phyloP scores from a whole-genome alignment of 2,113 vertebrate genomes.

The Solenodon paradoxus region DNA sequence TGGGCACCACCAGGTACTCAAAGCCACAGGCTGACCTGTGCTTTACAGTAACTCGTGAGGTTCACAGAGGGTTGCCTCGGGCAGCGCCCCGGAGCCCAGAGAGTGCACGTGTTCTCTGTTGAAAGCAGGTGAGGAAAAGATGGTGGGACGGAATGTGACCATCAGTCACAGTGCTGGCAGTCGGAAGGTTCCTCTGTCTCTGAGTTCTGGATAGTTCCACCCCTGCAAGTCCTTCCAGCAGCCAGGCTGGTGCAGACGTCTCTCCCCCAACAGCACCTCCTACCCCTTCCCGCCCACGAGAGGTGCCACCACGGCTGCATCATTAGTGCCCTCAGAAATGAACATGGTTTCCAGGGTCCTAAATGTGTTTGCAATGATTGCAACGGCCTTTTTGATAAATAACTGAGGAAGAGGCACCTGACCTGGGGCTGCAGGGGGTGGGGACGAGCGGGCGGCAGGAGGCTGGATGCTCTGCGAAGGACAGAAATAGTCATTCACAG shows the following conservation, averaged over 20 bases:
- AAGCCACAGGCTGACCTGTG: too few species aligned
- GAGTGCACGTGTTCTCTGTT: accelerated
- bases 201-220: background rate
- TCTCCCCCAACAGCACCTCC: background rate
- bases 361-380: constrained; percentile 80
- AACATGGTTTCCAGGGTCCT: constrained; percentile 36
- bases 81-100: background rate
- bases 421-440: constrained; percentile 60
- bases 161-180: background rate
- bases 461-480: constrained; percentile 65
- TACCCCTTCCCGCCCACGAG: constrained; percentile 35
- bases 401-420: constrained; percentile 76
- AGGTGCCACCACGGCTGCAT: background rate
- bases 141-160: background rate
- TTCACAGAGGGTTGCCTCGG: accelerated
- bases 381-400: constrained; percentile 79
- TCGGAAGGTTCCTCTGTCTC: constrained; percentile 25
- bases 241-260: background rate
- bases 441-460: too few species aligned
- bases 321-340: constrained; percentile 45
- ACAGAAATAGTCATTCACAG: constrained; percentile 80
- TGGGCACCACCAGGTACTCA: accelerated
- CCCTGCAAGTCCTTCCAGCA: background rate
- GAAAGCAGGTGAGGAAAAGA: background rate
- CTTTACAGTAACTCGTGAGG: background rate